phyloP scores from a whole-genome alignment of 2,888 invertebrate species.

The Arctia plantaginis region DNA sequence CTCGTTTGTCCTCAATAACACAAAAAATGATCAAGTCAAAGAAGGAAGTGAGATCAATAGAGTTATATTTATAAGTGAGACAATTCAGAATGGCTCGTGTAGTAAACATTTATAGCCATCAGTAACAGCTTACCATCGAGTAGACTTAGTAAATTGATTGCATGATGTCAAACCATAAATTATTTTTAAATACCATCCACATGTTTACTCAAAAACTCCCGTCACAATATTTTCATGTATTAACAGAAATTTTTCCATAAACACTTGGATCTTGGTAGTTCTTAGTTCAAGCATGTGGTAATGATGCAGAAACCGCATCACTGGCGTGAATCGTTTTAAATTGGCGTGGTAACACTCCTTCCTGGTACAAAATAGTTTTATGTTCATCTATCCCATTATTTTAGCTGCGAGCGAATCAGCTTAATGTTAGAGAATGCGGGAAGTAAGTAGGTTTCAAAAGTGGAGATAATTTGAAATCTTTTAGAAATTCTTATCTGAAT shows the following conservation, averaged over 20 bases:
- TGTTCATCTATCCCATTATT: slow-evolving; percentile 20
- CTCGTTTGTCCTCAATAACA: too few species aligned
- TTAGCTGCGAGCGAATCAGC: slow-evolving; percentile 14
- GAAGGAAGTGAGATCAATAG: too few species aligned
- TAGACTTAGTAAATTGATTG: too few species aligned
- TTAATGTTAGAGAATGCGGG: slow-evolving; percentile 16
- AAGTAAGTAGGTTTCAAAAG: slow-evolving; percentile 7
- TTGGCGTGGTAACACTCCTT: slow-evolving; percentile 42
- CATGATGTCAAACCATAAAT: neutral
- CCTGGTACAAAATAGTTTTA: slow-evolving; percentile 33
- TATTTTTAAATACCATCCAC: neutral
- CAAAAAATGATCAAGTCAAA: too few species aligned
- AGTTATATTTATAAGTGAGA: too few species aligned
- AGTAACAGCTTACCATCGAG: too few species aligned
- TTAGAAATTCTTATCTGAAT: neutral
- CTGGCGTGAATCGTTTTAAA: slow-evolving; percentile 36
- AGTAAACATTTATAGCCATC: too few species aligned
- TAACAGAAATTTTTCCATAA: slow-evolving; percentile 18
- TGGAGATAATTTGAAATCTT: neutral
- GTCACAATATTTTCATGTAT: slow-evolving; percentile 19
- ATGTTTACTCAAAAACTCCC: neutral
- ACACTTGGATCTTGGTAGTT: slow-evolving; percentile 15
- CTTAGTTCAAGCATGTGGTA: slow-evolving; percentile 40
- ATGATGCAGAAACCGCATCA: slow-evolving; percentile 43
- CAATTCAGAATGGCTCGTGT: too few species aligned